Base-by-base conservation (phyloP, 37 sponge, comb jelly and placozoan genomes). In the Lycopodina hypogea region DNA sequence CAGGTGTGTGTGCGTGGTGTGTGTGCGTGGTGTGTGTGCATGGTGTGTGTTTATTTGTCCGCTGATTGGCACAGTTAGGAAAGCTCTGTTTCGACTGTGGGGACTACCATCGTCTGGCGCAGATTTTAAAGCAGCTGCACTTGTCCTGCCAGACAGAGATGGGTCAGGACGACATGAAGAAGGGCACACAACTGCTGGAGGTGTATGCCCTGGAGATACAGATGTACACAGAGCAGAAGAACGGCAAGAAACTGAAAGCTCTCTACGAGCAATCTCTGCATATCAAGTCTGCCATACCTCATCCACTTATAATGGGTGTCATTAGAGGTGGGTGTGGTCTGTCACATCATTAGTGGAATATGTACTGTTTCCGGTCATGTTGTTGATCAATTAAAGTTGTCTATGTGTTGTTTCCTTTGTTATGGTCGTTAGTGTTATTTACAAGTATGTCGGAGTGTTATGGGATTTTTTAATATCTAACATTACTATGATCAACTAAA, bases 151-250 rank as follows among this genome's bases (percentile, higher is more conserved):
- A 83, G 68, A 93, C 93, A 0, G 91, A 76, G 56, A 88, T 75
- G 0, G 96, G 96, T 2, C 72, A 64, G 35, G 92, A 95, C 24
- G 95, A 95, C 56, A 57, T 95, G 45, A 91, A 91, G 80, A 95
- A 95, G 69, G 99, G 99, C 11, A 97, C 99, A 0, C 95, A 95
- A 67, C 79, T 97, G 38, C 81, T 97, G 56, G 99, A 97, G 71
- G 89, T 89, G 71, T 97, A 97, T 71, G 99, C 99, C 14, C 87
- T 97, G 24, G 99, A 97, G 76, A 97, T 97, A 61, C 99, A 97
- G 79, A 97, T 97, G 99, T 97, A 93, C 83, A 97, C 99, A 1
- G 96, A 87, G 38, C 99, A 97, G 89, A 97, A 97, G 83, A 93
- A 97, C 60, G 93, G 90, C 81, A 94, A 97, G 82, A 95, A 93